Percentiles rank a stretch among this genome's conserved stretches.
Evolutionary conservation across 2,113 vertebrate species (phyloP).

Genomic region (Indri indri): DNA sequence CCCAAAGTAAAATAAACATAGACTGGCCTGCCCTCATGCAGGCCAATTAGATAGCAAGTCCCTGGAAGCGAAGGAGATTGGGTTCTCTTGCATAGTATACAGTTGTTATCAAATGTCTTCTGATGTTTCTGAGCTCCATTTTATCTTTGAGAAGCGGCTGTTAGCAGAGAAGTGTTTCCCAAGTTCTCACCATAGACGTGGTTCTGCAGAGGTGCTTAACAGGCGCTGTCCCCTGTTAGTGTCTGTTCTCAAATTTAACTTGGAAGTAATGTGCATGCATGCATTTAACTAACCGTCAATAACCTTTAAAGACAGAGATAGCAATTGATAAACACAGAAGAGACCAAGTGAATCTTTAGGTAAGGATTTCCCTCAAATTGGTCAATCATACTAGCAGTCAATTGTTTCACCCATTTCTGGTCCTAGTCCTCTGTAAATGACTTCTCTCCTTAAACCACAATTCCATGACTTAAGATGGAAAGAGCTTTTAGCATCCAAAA

Average conservation of each 20-base stretch:
- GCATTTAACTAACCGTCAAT: constrained; percentile 1
- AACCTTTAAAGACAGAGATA: constrained; percentile 33
- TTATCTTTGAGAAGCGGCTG: not conserved
- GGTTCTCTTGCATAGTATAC: not conserved
- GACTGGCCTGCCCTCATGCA: not conserved
- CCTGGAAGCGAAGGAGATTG: not conserved
- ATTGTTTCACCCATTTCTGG: not conserved
- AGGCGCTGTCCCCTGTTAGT: not conserved
- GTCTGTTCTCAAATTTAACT: constrained; percentile 13
- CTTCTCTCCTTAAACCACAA: not conserved
- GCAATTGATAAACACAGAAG: not conserved
- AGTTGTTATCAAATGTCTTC: not conserved
- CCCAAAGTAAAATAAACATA: constrained; percentile 5
- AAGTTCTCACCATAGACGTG: not conserved
- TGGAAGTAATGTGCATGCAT: not conserved
- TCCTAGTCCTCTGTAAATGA: not conserved
- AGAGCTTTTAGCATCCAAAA: not conserved
- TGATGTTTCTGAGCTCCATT: not conserved
- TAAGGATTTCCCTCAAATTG: not conserved
- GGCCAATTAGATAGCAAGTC: not conserved
- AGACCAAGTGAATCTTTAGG: not conserved
- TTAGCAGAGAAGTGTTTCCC: not conserved
- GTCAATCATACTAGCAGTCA: not conserved
- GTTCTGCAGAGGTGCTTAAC: not conserved
- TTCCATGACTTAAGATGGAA: not conserved